Conservation (phyloP, 1,140 invertebrate species). For the Tenebrio molitor region DNA sequence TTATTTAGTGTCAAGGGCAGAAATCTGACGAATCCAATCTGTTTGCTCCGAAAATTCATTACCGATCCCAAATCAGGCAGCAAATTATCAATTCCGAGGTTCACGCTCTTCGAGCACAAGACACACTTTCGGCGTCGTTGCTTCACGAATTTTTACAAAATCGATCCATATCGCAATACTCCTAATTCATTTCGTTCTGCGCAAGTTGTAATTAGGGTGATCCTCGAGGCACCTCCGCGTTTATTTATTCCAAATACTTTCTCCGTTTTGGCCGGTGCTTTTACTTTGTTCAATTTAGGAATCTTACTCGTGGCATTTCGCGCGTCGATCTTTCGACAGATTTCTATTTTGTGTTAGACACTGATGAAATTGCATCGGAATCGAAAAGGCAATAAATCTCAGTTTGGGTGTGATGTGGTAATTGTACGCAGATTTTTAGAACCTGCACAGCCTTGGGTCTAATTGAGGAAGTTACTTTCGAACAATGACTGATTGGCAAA, state of each 20-base stretch:
- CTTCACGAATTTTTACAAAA: not conserved
- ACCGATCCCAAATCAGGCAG: not conserved
- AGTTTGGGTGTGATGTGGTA: conserved; percentile 32
- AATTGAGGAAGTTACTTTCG: conserved; percentile 37
- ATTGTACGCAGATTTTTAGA: conserved; percentile 12
- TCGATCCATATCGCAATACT: not conserved
- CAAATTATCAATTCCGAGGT: not conserved
- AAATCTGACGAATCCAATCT: not conserved
- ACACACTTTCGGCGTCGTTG: not conserved
- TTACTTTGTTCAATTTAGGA: conserved; percentile 28
- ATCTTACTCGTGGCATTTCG: conserved; percentile 24
- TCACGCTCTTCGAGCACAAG: not conserved
- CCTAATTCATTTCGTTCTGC: not conserved
- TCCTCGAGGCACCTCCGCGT: not conserved
- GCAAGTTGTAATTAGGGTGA: not conserved
- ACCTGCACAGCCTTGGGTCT: conserved; percentile 16
- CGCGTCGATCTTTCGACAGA: conserved; percentile 13
- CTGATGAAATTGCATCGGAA: conserved; percentile 5
- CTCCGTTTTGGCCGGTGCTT: conserved; percentile 18
- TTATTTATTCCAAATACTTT: conserved; percentile 14
- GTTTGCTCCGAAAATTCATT: not conserved
- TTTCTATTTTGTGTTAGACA: conserved; percentile 2
- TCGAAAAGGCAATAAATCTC: conserved; percentile 22
- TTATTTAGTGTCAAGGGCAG: conserved; percentile 10
- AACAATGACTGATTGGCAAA: conserved; percentile 32